Base-by-base conservation (phyloP, 2,113 vertebrate genomes). In the Haplochromis vanheusdeni region DNA sequence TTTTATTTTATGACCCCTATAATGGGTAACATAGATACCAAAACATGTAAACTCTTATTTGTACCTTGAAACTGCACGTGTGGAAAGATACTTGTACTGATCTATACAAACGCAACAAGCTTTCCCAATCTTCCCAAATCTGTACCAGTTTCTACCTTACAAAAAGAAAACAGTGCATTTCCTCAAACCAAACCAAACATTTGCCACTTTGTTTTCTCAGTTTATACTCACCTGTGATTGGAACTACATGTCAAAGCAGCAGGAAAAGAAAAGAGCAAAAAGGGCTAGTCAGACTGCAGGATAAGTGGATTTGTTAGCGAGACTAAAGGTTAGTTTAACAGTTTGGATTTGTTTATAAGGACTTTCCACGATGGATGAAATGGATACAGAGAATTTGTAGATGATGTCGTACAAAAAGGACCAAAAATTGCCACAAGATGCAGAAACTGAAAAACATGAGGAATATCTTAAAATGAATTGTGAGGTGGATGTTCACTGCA, bases 221-320 rank as follows among this genome's bases (percentile, higher is more conserved):
- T 85, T 45, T 16, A 16, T 70, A 95, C 98, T 98, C 97, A 99
- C 98, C 98, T 90, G 98, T 99, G 94, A 99, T 99, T 92, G 98
- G 98, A 94, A 99, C 98, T 99, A 97, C 95, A 83, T 47, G 85
- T 95, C 91, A 96, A 94, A 95, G 97, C 97, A 97, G 97, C 97
- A 93, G 89, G 81, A 94, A 96, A 95, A 96, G 95, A 94, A 65
- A 88, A 91, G 80, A 92, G 87, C 13, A 89, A 80, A 89, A 79
- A 47, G 9, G 58, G 88, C 93, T 54, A 87, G 87, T 89, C 47
- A 87, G 35, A 85, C 17, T 60, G 40, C 31, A 73, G 35, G 28
- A 73, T 28, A 23, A 47, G 37, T 45, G n/a, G 55, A 81, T 47
- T 52, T 47, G 82, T 81, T 86, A 65, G 77, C 7, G 6, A 81